Base-by-base conservation (phyloP, 2,888 invertebrate species). In the Actias luna region DNA sequence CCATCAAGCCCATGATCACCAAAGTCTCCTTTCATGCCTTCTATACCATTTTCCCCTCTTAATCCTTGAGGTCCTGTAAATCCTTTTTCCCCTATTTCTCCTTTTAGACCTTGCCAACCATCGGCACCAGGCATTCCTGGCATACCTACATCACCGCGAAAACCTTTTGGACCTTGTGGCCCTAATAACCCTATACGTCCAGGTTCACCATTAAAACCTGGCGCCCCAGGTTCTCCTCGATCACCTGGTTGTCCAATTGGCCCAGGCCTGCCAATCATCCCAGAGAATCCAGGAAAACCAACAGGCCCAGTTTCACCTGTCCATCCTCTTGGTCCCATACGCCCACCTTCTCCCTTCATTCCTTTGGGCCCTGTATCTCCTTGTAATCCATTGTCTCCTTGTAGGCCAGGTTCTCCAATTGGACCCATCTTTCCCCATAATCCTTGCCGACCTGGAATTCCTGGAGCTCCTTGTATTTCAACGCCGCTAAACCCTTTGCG, bases 191-290 rank as follows among this genome's bases (percentile, higher is more conserved):
- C 86, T 5, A 61, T 60, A 57, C 7, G 95, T 62, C 98, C 98
- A 39, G 75, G 72, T 50, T 50, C 27, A 16, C 85, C 85, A 14
- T 57, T 25, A 61, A 69, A 72, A 35, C 86, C 86, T 16, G 97
- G 96, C 66, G 95, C 92, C 66, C 99, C 98, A 74, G 93, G 93
- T 79, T 95, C 95, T 55, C 98, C 98, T 64, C 94, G 90, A 73
- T 97, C 97, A 69, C 98, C 98, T 79, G 67, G 94, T 18, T 67
- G 64, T 31, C 85, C 85, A 58, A 65, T 71, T 50, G 61, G 64
- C 60, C 92, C 86, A 59, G 78, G 78, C 64, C 69, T 73, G 65
- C 88, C 88, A 35, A 76, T 75, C 58, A 74, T 58, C 61, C 94
- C 94, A 5, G 84, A 79, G 39, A 84, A 76, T 36, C 94, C 94